Evolutionary conservation across 1,140 invertebrate species (phyloP), one percentile per base, ranked within the genome.

Genomic region (Leguminivora glycinivorella): DNA sequence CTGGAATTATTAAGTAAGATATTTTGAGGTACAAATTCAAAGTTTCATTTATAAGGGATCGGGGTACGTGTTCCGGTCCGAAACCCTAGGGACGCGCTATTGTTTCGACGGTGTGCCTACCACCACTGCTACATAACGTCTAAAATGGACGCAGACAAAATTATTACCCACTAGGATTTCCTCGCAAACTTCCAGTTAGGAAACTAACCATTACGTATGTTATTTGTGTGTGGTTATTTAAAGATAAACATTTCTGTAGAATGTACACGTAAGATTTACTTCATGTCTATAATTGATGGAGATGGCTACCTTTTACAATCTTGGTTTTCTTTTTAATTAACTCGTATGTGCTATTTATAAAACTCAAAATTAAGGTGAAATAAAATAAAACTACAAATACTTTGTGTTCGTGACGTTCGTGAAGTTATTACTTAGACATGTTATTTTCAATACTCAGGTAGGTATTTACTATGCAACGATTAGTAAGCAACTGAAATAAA

Each of bases 1-100:
- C 84, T 84, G 81, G 85, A 89, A 89, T 89, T 84, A 90, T 89
- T 90, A 90, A 90, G 82, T 89, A 90, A 87, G 84, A 88, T 86
- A 52, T 52, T 52, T 79, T 83, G 84, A 83, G 77, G 76, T 81
- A 80, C 80, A 84, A 88, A 87, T 87, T 80, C 56, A 68, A 85
- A 89, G 83, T 85, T 88, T 86, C 77, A 74, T 72, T 80, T 75
- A 66, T 73, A 79, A 84, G 81, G 87, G 85, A 82, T 81, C 73
- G 78, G 81, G 83, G 80, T 78, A 69, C 72, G 56, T 70, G 79
- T 87, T 89, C 88, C 87, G 87, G 87, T 86, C 82, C 77, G 71
- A 82, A 82, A 70, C 83, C 83, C 81, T 29, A 17, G 83, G 80
- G 79, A 83, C 79, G 47, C 52, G 77, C 76, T 78, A 74, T 75